Conservation (phyloP, 2,888 invertebrate species). For the Pollenia amentaria region DNA sequence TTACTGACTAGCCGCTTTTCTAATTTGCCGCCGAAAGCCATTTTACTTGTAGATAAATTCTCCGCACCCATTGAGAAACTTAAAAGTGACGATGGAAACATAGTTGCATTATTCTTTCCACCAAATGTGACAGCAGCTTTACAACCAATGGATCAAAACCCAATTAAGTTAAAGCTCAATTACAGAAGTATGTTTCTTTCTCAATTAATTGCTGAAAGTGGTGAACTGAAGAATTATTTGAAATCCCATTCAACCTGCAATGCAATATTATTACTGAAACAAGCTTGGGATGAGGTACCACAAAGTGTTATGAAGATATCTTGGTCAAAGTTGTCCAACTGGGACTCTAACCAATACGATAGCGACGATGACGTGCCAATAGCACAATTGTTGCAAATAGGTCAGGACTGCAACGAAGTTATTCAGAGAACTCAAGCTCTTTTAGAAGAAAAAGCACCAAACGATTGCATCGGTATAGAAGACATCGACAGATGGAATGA, state of each 20-base stretch:
- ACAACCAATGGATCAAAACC: constrained; percentile 67
- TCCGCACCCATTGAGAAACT: constrained; percentile 30
- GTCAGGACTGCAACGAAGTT: constrained; percentile 67
- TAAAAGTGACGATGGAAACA: constrained; percentile 55
- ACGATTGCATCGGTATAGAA: constrained; percentile 55
- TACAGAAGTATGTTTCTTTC: too few relatives aligned
- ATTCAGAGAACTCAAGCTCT: constrained; percentile 44
- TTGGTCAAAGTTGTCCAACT: constrained; percentile 63
- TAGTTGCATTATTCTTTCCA: constrained; percentile 54
- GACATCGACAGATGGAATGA: constrained; percentile 63
- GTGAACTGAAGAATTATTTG: too few relatives aligned
- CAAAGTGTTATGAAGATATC: constrained; percentile 56
- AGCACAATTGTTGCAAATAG: constrained; percentile 54
- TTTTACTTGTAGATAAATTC: constrained; percentile 60
- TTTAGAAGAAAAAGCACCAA: constrained; percentile 55
- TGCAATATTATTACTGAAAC: too few relatives aligned
- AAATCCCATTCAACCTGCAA: too few relatives aligned
- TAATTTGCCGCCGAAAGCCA: constrained; percentile 60
- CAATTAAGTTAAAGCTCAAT: too few relatives aligned
- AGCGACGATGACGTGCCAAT: constrained; percentile 65
- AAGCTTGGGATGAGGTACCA: constrained; percentile 50
- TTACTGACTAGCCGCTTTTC: too few relatives aligned
- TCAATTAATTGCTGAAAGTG: too few relatives aligned
- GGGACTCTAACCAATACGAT: constrained; percentile 61
- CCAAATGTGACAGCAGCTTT: constrained; percentile 54